Conservation (phyloP, 64 coral and sea anemone species). For the Hydrozoanthus tunicans region DNA sequence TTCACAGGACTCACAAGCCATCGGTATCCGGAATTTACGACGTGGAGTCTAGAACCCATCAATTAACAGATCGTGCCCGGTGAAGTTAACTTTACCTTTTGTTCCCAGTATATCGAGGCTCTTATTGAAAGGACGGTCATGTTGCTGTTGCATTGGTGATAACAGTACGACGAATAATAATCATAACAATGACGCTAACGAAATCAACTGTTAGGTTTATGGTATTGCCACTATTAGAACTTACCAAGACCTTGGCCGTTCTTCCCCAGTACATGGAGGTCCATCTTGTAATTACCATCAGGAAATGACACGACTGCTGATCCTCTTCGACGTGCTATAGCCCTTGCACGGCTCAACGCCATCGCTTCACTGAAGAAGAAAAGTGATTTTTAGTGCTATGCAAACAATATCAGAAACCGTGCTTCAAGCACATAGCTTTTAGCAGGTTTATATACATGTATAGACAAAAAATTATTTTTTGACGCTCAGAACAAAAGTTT, state of each 20-base stretch:
- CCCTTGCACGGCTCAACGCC: constrained; percentile 48
- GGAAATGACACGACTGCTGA: constrained; percentile 92
- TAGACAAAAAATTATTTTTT: background rate
- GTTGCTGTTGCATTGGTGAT: too few relatives aligned
- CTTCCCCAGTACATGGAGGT: constrained; percentile 83
- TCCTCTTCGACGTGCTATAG: constrained; percentile 60
- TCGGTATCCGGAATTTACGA: too few relatives aligned
- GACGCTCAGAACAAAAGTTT: background rate
- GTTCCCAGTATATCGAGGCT: too few relatives aligned
- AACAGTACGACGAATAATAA: too few relatives aligned
- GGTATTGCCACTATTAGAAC: background rate
- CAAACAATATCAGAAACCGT: background rate
- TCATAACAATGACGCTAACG: too few relatives aligned
- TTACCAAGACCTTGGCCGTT: constrained; percentile 62
- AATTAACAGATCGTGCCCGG: too few relatives aligned
- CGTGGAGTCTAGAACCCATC: too few relatives aligned
- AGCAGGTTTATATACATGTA: too few relatives aligned
- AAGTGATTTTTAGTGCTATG: background rate
- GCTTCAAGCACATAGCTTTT: too few relatives aligned
- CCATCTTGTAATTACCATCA: constrained; percentile 87
- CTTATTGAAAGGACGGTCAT: too few relatives aligned
- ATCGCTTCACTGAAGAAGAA: constrained; percentile 56
- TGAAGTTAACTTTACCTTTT: too few relatives aligned
- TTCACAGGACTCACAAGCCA: too few relatives aligned
- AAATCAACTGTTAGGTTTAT: background rate